These are phyloP conservation scores for Glyptemys insculpta DNA, from an alignment of 2,797 vertebrate species.

Conservation along the genomic window DNA sequence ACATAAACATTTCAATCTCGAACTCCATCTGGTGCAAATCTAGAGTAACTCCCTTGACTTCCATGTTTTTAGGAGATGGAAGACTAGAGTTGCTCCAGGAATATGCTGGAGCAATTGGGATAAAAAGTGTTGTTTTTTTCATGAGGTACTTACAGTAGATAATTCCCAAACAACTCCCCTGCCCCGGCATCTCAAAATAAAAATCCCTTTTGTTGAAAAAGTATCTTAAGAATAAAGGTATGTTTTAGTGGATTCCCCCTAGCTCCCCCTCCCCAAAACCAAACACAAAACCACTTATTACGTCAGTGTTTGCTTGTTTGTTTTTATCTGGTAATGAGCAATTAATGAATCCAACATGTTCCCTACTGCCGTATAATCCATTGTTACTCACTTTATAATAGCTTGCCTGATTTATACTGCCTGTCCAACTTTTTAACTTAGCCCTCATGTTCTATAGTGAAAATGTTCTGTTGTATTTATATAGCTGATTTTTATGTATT, in stretches of 20 bases:
- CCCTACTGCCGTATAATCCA: neutral
- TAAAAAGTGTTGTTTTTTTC: neutral
- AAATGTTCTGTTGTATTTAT: neutral
- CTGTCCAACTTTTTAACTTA: neutral
- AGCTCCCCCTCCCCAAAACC: neutral
- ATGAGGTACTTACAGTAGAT: slow-evolving; percentile 7
- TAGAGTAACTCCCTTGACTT: slow-evolving; percentile 14
- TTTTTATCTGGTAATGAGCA: neutral
- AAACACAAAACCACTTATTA: neutral
- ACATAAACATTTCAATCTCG: slow-evolving; percentile 65
- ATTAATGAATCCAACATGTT: neutral
- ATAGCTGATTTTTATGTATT: neutral
- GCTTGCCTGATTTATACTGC: neutral
- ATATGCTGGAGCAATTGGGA: neutral
- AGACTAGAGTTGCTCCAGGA: neutral
- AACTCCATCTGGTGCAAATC: slow-evolving; percentile 66
- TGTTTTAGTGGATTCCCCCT: neutral
- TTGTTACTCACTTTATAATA: neutral
- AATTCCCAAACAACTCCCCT: neutral
- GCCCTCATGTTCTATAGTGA: neutral
- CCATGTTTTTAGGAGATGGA: neutral
- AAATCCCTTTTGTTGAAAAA: neutral
- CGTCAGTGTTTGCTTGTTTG: neutral
- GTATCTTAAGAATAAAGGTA: neutral
- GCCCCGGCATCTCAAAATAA: neutral